Conservation (phyloP, 2,797 vertebrate species). For the Chromis chromis region DNA sequence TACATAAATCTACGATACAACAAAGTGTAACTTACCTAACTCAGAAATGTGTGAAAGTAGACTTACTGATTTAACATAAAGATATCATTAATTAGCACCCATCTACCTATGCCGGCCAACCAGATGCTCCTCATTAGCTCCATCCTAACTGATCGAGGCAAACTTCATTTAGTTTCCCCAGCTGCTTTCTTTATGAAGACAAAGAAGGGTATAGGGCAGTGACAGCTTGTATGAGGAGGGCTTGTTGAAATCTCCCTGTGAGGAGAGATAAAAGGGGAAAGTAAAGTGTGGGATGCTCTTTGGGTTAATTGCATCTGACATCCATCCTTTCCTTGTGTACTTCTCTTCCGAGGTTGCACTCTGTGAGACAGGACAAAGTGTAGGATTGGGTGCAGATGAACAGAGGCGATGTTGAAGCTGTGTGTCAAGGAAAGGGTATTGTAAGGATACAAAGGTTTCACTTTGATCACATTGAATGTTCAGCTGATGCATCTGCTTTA, state of each 20-base stretch:
- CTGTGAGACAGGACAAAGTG: conserved; percentile 78
- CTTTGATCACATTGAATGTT: conserved; percentile 79
- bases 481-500: conserved; percentile 59
- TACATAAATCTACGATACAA: background rate
- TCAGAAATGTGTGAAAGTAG: conserved; percentile 7
- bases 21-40: background rate
- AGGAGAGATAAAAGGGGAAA: conserved; percentile 78
- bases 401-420: conserved; percentile 61
- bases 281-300: conserved; percentile 70
- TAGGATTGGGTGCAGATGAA: conserved; percentile 73
- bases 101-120: conserved; percentile 20
- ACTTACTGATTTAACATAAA: background rate
- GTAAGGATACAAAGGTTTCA: conserved; percentile 60
- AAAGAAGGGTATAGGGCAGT: conserved; percentile 55
- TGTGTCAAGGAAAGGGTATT: conserved; percentile 57
- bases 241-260: conserved; percentile 68
- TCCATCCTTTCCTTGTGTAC: conserved; percentile 67
- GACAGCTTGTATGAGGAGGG: conserved; percentile 56
- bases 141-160: conserved; percentile 22
- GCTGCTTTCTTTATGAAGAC: conserved; percentile 46
- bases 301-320: conserved; percentile 83
- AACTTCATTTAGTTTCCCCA: conserved; percentile 37
- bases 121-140: conserved; percentile 42
- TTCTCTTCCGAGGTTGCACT: conserved; percentile 69
- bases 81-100: conserved; percentile 12